phyloP scores from a whole-genome alignment of 2,797 vertebrate species.

The Sebastes cheni region DNA sequence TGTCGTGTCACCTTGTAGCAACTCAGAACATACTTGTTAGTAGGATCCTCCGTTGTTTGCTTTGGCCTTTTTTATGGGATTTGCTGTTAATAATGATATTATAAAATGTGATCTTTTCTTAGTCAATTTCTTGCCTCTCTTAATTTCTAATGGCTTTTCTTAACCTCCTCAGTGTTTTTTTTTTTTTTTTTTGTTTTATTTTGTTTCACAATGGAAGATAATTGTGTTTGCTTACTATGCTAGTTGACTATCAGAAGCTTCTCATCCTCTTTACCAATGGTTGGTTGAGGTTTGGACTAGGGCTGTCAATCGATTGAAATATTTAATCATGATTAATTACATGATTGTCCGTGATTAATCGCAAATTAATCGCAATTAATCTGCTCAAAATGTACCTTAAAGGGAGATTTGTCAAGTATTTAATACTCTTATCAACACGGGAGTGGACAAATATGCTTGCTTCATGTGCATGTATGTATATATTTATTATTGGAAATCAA shows the following conservation, averaged over 20 bases:
- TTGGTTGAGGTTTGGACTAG: background rate
- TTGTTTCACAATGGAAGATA: background rate
- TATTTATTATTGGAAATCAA: too few relatives aligned
- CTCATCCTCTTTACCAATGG: background rate
- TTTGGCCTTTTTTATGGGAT: background rate
- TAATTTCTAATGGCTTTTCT: background rate
- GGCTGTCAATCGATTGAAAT: too few relatives aligned
- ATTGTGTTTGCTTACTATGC: background rate
- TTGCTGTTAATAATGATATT: background rate
- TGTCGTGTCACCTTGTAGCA: background rate
- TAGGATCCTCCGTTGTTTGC: background rate
- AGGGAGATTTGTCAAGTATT: too few relatives aligned
- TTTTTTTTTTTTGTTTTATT: background rate
- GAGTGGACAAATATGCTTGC: rapidly evolving
- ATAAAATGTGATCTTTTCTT: slow-evolving; percentile 12
- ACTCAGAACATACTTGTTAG: background rate
- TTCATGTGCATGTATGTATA: too few relatives aligned
- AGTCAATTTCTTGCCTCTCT: background rate
- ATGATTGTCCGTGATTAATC: too few relatives aligned
- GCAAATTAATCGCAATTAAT: too few relatives aligned
- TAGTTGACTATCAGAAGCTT: background rate
- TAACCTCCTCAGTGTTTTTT: background rate
- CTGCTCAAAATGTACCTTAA: too few relatives aligned
- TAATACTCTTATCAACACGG: too few relatives aligned
- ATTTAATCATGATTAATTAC: too few relatives aligned